phyloP scores from a whole-genome alignment of 2,888 invertebrate genomes.

The Polymixis lichenea region DNA sequence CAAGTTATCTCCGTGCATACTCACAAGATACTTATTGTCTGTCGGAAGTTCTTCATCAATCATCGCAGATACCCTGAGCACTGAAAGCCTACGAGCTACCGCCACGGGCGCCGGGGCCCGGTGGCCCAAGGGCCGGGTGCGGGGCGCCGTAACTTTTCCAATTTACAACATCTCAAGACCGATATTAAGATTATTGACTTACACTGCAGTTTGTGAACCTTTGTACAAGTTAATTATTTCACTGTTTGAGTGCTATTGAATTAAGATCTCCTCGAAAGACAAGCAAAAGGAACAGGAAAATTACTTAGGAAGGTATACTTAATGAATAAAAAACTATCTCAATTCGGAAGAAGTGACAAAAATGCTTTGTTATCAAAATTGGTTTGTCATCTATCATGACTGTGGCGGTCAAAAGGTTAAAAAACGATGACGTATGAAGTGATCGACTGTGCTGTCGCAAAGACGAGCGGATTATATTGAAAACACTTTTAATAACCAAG shows the following conservation, averaged over 20 bases:
- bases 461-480: neutral
- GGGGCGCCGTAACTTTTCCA: slow-evolving; percentile 49
- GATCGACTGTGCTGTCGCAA: neutral
- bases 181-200: slow-evolving; percentile 45
- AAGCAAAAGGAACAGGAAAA: neutral
- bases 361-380: neutral
- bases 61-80: slow-evolving; percentile 40
- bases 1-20: slow-evolving; percentile 14
- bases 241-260: slow-evolving; percentile 1
- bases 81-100: slow-evolving; percentile 17
- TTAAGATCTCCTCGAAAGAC: neutral
- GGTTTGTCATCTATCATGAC: neutral
- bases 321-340: neutral
- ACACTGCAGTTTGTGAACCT: slow-evolving; percentile 23
- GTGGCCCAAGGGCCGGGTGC: neutral
- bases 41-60: slow-evolving; percentile 44
- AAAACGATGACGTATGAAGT: slow-evolving; percentile 18
- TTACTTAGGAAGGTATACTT: neutral
- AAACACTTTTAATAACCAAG: neutral
- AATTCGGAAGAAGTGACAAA: neutral
- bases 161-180: slow-evolving; percentile 50
- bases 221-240: slow-evolving; percentile 9
- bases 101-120: neutral
- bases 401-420: too few species aligned
- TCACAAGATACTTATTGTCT: slow-evolving; percentile 21